Evolutionary conservation across 2,888 invertebrate species (phyloP), one percentile per base, ranked within the genome.

Genomic region (Nipponacmea schrenckii): DNA sequence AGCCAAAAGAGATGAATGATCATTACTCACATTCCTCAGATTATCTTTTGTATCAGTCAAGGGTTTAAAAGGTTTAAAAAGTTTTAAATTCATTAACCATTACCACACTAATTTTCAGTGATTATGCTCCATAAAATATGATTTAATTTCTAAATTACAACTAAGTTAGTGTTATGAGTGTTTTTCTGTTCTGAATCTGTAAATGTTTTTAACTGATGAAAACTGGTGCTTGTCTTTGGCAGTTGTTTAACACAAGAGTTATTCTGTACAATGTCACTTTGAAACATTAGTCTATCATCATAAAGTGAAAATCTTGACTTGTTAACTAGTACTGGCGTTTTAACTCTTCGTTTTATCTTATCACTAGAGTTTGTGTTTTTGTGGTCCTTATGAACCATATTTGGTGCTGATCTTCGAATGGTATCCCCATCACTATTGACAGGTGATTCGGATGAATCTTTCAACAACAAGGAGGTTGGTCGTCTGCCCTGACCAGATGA

Each of bases 201-300:
- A 14, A 24, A 56, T 8, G 56, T 24, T 45, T 78, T 77, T 44
- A 81, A 75, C 71, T 82, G 80, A 50, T 81, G 79, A 24, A 82
- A 71, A 70, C 79, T 81, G 31, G 76, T 71, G 71, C 80, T 81
- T 26, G 80, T 71, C 65, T 80, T 79, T 65, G 75, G 67, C 45
- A 76, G 62, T 45, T 71, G 69, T 7, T 70, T 62, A 31, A n/a
- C 64, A 14, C 68, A 69, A 45, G 56, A 64, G 26, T n/a, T 67
- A 44, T 26, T 69, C 75, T 27, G 69, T n/a, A 50, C 65, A 67
- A 20, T 68, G 46, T 67, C 72, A 69, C 76, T 76, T 69, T 73
- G 76, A 63, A 69, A 76, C 95, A 96, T 96, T 92, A 96, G 95
- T 63, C 96, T 91, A 86, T 96, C 96, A 83, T 96, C 95, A 83